Conservation (phyloP, 2,888 invertebrate genomes). For the Dione juno region DNA sequence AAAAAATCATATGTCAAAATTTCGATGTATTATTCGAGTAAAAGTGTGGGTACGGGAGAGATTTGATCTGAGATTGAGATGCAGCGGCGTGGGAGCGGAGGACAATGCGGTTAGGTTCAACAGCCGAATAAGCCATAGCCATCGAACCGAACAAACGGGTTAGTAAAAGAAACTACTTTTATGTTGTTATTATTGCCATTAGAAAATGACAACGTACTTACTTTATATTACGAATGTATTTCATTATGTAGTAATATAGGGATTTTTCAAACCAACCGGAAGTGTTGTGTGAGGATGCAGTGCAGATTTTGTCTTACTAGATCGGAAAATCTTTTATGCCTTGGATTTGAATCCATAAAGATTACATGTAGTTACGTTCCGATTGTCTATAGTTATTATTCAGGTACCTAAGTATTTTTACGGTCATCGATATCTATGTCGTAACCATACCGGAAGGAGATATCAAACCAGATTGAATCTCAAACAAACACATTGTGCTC, state of each 20-base stretch:
- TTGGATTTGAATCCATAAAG: background rate
- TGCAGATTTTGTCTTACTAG: too few species aligned
- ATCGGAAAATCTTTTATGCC: background rate
- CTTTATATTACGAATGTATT: background rate
- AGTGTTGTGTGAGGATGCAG: too few species aligned
- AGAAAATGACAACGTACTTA: background rate
- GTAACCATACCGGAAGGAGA: conserved; percentile 50
- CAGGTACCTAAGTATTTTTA: conserved; percentile 38
- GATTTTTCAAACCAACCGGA: too few species aligned
- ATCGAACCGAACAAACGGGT: conserved; percentile 47
- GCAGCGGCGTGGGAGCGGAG: conserved; percentile 63
- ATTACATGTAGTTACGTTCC: too few species aligned
- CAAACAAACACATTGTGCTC: conserved; percentile 44
- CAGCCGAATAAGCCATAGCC: conserved; percentile 61
- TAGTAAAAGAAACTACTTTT: conserved; percentile 45
- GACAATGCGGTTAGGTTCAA: conserved; percentile 71
- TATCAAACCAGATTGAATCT: conserved; percentile 39
- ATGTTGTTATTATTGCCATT: conserved; percentile 26
- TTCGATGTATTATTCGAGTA: conserved; percentile 21
- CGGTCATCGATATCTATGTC: conserved; percentile 51
- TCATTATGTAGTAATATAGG: too few species aligned
- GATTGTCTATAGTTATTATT: too few species aligned
- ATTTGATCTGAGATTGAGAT: conserved; percentile 52
- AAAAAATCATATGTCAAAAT: background rate
- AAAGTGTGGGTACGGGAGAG: conserved; percentile 48